Evolutionary conservation across 2,888 invertebrate species (phyloP), one percentile per base, ranked within the genome.

Genomic region (Acronicta psi): DNA sequence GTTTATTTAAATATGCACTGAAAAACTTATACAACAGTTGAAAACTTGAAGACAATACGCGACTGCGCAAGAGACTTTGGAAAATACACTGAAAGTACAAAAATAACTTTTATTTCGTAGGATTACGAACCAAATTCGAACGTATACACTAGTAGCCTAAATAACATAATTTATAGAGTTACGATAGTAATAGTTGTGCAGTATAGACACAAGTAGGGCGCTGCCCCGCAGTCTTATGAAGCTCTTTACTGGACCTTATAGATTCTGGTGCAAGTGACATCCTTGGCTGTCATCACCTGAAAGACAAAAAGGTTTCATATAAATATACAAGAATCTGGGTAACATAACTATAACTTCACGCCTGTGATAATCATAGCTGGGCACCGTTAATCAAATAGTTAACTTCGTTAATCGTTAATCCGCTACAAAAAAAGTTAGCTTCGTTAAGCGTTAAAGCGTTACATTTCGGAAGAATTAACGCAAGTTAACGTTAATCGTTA

Each of bases 211-310:
- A 75, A 45, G 10, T 63, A 68, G 73, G 75, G 77, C 72, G n/a
- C 80, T 9, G 87, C 82, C 65, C 90, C 84, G 81, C 92, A 92
- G 92, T 91, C 91, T 92, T 89, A 17, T 59, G 59, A 45, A 38
- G 64, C 64, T 59, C 54, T 77, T 94, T 95, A 95, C 82, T 95
- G 94, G 73, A 94, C 92, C 84, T 97, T 96, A 95, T 97, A 97
- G 71, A 96, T 89, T 82, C 97, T 93, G 81, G 96, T 96, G 92
- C 96, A 96, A 64, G 96, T 96, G 44, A 97, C 94, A 79, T 96
- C 95, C 79, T 96, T 97, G 16, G 96, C 96, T 45, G 96, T 96
- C 95, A 97, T 96, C 20, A 95, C 94, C 97, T 97, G 94, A 89
- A 72, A 79, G 66, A 78, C 79, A 70, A 67, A 66, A 6, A 34